Base-by-base conservation (phyloP, 1,140 invertebrate species). In the Plutomurus gul region DNA sequence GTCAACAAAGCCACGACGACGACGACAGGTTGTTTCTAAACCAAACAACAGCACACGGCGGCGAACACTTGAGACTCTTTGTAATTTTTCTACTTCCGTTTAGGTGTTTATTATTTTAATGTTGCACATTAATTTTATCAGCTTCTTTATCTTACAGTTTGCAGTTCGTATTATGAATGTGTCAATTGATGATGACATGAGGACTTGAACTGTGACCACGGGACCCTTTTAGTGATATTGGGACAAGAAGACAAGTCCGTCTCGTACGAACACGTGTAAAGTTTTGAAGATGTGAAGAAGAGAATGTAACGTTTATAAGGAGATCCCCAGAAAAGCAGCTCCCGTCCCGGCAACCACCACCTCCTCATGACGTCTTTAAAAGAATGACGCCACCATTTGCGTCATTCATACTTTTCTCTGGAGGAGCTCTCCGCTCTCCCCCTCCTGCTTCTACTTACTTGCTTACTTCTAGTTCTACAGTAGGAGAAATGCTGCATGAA, bases 291-390 rank as follows among this genome's bases (percentile, higher is more conserved):
- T 49, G 72, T 78, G 72, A 49, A 78, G 39, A 8, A 37, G 39
- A 40, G 46, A 74, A 25, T 39, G 20, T 39, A 65, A 46, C n/a
- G 40, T 80, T 71, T 76, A 80, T 80, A 80, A 51, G 60, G 74
- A 76, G 37, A 40, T 20, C 75, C 65, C 78, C 65, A 30, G 43
- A 43, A 72, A 51, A 33, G 49, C 37, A 43, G 36, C 56, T 43
- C 76, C 76, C 51, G 51, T 49, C 76, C 76, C 76, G 76, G 65
- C 27, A 25, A 76, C 71, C 49, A 76, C 79, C 79, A 33, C 79
- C 79, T 77, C 39, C 79, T 47, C 20, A 76, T 81, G 80, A 81
- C 80, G 80, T 78, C 80, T 78, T 81, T 78, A 47, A 30, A 43
- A 4, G 36, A 30, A 80, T 82, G 81, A 78, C 81, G 78, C 33